phyloP scores from a whole-genome alignment of 2,888 invertebrate species.

The Pammene fasciana region DNA sequence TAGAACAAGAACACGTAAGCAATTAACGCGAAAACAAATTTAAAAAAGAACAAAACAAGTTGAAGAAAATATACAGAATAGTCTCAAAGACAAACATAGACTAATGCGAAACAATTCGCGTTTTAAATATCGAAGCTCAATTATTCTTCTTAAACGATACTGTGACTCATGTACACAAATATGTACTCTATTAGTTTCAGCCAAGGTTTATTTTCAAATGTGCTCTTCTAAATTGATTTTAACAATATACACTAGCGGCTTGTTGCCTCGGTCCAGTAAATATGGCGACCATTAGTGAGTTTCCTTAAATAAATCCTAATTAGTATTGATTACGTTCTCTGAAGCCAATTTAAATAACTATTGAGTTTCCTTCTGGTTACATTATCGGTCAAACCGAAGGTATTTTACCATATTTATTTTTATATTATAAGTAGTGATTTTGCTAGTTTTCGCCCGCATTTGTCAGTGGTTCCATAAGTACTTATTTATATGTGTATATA shows the following conservation, averaged over 20 bases:
- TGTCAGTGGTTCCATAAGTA: no score
- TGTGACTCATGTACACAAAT: not conserved
- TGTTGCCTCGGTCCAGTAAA: conserved; percentile 22
- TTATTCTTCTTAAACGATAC: conserved; percentile 26
- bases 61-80: not conserved
- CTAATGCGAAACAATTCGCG: conserved; percentile 20
- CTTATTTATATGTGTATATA: no score
- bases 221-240: conserved; percentile 23
- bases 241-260: conserved; percentile 27
- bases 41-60: not conserved
- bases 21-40: conserved; percentile 12
- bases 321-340: conserved; percentile 3
- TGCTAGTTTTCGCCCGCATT: no score
- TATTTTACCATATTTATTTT: no score
- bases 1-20: not conserved
- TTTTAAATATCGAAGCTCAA: conserved; percentile 26
- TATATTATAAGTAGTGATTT: no score
- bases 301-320: conserved; percentile 37
- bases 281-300: conserved; percentile 26
- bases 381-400: not conserved
- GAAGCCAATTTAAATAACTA: conserved; percentile 1
- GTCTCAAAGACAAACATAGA: conserved; percentile 9
- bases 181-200: conserved; percentile 1
- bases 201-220: conserved; percentile 1
- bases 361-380: not conserved